A percentile compares a stretch with the other conserved stretches of the same genome.
Evolutionary conservation across 2,797 vertebrate species (phyloP).

Genomic region (Liasis olivaceus): DNA sequence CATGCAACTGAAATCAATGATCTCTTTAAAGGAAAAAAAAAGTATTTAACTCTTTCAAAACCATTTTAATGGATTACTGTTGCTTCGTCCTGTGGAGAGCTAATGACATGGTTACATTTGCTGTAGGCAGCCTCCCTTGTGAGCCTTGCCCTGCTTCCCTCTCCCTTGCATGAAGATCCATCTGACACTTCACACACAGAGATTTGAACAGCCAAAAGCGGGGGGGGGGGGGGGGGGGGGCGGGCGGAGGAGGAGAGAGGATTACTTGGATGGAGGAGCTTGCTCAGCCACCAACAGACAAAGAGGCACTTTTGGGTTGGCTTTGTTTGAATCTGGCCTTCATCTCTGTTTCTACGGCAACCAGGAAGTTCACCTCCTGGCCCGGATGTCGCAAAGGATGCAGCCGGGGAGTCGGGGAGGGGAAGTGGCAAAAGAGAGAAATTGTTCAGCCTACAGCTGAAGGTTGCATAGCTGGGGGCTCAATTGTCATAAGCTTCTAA

Average conservation of each 20-base stretch:
- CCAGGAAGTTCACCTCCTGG: conserved; percentile 42
- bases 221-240: no score
- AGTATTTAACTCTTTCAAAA: neutral
- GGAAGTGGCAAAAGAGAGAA: neutral
- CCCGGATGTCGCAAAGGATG: conserved; percentile 37
- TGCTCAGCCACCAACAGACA: neutral
- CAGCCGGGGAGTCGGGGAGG: neutral
- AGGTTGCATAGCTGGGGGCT: neutral
- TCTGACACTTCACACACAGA: neutral
- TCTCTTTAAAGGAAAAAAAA: neutral
- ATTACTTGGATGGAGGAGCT: neutral
- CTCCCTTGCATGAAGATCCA: neutral
- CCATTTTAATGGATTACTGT: neutral
- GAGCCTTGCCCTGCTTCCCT: neutral
- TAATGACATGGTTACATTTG: neutral
- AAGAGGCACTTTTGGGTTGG: conserved; percentile 51
- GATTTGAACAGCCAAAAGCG: accelerated
- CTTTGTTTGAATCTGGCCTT: conserved; percentile 54
- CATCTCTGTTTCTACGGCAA: conserved; percentile 62
- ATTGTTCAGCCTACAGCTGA: conserved; percentile 23
- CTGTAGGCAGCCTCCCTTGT: neutral
- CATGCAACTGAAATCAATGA: neutral
- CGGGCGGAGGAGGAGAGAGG: accelerated
- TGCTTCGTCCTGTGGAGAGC: neutral
- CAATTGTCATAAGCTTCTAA: neutral